phyloP scores from a whole-genome alignment of 2,797 vertebrate genomes.

The Enoplosus armatus region DNA sequence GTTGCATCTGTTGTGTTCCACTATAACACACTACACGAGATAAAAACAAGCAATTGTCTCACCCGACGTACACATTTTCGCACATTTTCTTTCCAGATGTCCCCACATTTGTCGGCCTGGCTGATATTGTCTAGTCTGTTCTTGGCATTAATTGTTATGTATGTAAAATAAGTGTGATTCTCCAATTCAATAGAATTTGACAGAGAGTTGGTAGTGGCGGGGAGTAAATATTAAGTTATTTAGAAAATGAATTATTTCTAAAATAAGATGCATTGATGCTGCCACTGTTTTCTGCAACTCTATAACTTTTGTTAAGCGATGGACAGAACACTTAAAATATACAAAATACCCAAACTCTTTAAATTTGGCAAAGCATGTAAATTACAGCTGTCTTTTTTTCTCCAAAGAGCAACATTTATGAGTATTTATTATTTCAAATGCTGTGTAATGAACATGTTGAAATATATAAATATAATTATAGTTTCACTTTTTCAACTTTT shows the following conservation, averaged over 20 bases:
- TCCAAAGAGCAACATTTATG: not conserved
- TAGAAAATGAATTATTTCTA: not conserved
- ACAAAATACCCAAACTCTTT: not conserved
- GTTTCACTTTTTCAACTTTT: constrained; percentile 40
- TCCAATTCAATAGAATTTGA: not conserved
- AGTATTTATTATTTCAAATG: too few relatives aligned
- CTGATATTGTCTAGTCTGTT: not conserved
- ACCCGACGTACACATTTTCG: too few relatives aligned
- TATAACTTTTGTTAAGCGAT: not conserved
- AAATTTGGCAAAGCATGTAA: not conserved
- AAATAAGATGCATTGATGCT: not conserved
- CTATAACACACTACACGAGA: not conserved
- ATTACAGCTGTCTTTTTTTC: not conserved
- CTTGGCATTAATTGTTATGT: not conserved
- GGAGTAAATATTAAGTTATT: not conserved
- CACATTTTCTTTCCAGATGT: constrained; percentile 8
- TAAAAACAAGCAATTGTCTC: not conserved
- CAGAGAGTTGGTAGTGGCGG: not conserved
- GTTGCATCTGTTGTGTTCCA: not conserved
- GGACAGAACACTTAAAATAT: not conserved
- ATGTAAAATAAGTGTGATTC: not conserved
- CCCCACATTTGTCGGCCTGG: not conserved
- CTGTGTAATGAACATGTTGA: not conserved
- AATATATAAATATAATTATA: too few relatives aligned
- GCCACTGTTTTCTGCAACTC: constrained; percentile 20